phyloP scores from a whole-genome alignment of 2,888 invertebrate species.

The Cryptosula pallasiana region DNA sequence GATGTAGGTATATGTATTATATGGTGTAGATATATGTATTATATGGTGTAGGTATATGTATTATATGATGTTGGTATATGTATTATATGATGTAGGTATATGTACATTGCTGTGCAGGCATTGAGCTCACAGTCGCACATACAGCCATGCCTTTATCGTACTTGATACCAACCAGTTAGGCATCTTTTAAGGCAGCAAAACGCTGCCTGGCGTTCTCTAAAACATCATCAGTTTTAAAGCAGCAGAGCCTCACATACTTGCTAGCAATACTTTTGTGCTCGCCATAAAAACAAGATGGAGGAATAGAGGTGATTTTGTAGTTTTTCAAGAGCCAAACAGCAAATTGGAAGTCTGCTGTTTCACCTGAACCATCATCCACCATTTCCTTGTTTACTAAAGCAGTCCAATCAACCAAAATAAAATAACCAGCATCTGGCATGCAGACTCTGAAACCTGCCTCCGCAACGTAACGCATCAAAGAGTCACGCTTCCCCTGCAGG shows the following conservation, averaged over 20 bases:
- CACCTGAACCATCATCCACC: not conserved
- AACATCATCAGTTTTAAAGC: slow-evolving; percentile 4
- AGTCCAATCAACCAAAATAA: slow-evolving; percentile 14
- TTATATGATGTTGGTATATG: no score
- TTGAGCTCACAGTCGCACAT: no score
- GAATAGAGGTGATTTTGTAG: not conserved
- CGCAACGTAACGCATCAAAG: not conserved
- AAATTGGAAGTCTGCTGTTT: not conserved
- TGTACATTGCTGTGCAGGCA: no score
- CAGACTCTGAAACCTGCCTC: not conserved
- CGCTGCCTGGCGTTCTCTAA: not conserved
- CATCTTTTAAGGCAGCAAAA: not conserved
- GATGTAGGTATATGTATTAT: no score
- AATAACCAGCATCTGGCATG: slow-evolving; percentile 21
- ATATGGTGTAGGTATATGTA: no score
- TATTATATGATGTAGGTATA: no score
- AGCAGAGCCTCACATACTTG: slow-evolving; percentile 20
- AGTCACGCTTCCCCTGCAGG: not conserved
- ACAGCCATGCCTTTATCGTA: no score
- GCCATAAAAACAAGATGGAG: not conserved
- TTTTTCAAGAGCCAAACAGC: not conserved
- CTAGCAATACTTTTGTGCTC: not conserved
- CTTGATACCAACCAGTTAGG: no score
- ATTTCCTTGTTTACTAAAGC: not conserved
- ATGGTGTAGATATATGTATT: no score